Percentiles rank a stretch among this genome's conserved stretches.
Conservation (phyloP, 2,888 invertebrate genomes). For the Calliscelio sp. region DNA sequence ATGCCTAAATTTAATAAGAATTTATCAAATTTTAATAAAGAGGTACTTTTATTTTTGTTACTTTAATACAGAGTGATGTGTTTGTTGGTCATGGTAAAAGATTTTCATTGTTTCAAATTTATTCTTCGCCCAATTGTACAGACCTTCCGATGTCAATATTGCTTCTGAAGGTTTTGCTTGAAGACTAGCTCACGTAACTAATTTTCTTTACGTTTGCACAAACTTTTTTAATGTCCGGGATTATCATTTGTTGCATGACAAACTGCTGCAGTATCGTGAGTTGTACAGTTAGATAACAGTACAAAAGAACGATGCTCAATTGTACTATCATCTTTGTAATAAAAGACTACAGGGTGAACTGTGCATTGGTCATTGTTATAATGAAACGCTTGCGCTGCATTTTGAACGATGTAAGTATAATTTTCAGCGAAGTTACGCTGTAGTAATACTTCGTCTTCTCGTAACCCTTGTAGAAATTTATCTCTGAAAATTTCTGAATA, state of each 20-base stretch:
- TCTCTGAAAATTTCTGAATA: no score
- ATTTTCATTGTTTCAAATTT: no score
- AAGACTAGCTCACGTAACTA: no score
- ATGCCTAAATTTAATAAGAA: no score
- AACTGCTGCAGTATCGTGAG: slow-evolving; percentile 41
- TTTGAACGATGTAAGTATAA: slow-evolving; percentile 28
- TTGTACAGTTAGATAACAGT: slow-evolving; percentile 61
- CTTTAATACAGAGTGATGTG: no score
- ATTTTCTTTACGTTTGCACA: slow-evolving; percentile 39
- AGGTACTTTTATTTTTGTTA: no score
- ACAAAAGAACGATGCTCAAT: slow-evolving; percentile 57
- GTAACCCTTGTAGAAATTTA: no score
- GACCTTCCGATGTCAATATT: no score
- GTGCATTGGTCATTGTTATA: slow-evolving; percentile 70
- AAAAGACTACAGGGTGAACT: slow-evolving; percentile 63
- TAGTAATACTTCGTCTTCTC: slow-evolving; percentile 40
- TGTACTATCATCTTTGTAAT: slow-evolving; percentile 52
- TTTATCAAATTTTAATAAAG: no score
- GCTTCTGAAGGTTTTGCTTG: no score
- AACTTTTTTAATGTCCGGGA: not conserved
- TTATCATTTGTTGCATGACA: not conserved
- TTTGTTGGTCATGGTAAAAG: no score
- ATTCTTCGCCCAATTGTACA: no score
- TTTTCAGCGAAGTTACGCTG: slow-evolving; percentile 36
- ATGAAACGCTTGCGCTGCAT: slow-evolving; percentile 70